Evolutionary conservation across 1,140 invertebrate genomes (phyloP).

Genomic region (Chrysoperla carnea): DNA sequence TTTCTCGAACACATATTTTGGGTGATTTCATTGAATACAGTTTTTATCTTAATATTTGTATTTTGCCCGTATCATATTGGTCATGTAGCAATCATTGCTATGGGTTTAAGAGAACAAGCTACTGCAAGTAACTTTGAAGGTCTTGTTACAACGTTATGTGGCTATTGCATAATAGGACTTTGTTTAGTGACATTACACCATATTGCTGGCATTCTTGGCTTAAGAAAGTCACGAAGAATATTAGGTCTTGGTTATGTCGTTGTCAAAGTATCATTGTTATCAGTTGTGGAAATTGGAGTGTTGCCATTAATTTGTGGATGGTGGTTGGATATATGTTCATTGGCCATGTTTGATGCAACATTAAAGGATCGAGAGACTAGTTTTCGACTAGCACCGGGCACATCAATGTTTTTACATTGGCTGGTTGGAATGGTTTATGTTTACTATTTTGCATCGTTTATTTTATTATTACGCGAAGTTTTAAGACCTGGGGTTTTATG

Average conservation of each 20-base stretch:
- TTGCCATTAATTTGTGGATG: constrained; percentile 94
- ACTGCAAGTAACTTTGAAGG: constrained; percentile 77
- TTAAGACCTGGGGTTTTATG: constrained; percentile 88
- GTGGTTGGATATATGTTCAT: constrained; percentile 97
- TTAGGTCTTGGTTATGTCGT: constrained; percentile 92
- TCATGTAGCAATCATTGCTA: constrained; percentile 54
- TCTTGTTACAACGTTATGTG: constrained; percentile 77
- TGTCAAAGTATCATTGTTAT: constrained; percentile 85
- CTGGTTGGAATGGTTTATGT: constrained; percentile 98
- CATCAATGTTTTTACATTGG: constrained; percentile 98
- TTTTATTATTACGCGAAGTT: constrained; percentile 83
- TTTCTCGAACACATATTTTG: constrained; percentile 99
- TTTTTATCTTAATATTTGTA: constrained; percentile 90
- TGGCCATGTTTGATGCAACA: constrained; percentile 87
- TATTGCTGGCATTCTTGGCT: constrained; percentile 49
- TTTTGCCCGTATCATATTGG: constrained; percentile 95
- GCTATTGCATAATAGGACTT: constrained; percentile 82
- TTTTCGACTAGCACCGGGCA: constrained; percentile 79
- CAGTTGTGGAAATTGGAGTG: constrained; percentile 90
- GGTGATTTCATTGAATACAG: constrained; percentile 92
- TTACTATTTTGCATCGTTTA: constrained; percentile 98
- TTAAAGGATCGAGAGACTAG: constrained; percentile 73
- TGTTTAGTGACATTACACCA: constrained; percentile 70
- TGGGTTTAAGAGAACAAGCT: constrained; percentile 59
- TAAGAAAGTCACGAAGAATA: constrained; percentile 66